Evolutionary conservation across 1,140 invertebrate species (phyloP), one percentile per base, ranked within the genome.

Genomic region (Bombus waltoni): DNA sequence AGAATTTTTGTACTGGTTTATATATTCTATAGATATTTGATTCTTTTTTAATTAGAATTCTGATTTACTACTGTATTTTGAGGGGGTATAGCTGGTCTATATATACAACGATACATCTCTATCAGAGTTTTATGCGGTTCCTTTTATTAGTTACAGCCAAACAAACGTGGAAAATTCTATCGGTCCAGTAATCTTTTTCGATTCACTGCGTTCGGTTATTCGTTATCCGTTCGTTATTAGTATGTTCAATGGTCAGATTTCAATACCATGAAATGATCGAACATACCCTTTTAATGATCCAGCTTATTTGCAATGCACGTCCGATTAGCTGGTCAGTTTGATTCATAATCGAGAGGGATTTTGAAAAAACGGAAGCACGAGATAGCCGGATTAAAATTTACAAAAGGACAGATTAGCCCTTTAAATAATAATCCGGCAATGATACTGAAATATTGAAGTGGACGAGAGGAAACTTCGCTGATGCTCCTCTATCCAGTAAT

Each of bases 131-230:
- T 22, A 53, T 53, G 18, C 1, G 47, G 1, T 53, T 18, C 1
- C 22, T 53, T 53, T 53, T 22, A 53, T 22, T 53, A 53, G 47
- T 53, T 53, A 53, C 5, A 6, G 6, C 18, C 47, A 15, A 53
- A 22, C 47, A 53, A 42, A 76, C 42, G 42, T 62, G 44, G 66
- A 76, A 70, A 70, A 77, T 83, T 40, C 22, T 57, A 35, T 40
- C 42, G 42, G 2, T n/a, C 1, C 6, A 5, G 13, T 11, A 32
- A 40, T 6, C 0, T 32, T 35, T 38, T 75, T 28, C 32, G 35
- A 57, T 77, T 70, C 5, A 57, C n/a, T 70, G 71, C 47, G 32
- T 70, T 9, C 38, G 18, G 38, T 71, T 71, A 59, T 42, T 77
- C 65, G 82, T 83, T 83, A 70, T 70, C 65, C 47, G 38, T 35